Conservation (phyloP, 2,113 vertebrate genomes). For the Climacteris rufus region DNA sequence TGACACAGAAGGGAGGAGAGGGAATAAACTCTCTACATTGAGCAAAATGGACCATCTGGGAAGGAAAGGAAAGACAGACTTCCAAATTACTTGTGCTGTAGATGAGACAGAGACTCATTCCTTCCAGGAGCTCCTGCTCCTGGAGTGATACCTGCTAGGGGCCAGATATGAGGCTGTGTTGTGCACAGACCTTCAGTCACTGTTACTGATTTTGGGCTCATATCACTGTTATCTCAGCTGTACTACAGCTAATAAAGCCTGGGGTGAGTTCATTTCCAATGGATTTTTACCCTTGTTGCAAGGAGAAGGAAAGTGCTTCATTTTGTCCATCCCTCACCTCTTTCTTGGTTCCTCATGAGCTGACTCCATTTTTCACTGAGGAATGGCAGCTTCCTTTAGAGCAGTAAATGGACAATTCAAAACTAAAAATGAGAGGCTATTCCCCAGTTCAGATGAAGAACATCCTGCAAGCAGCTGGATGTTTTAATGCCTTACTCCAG, state of each 20-base stretch:
- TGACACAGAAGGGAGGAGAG: neutral
- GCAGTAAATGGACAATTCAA: neutral
- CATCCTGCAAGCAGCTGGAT: neutral
- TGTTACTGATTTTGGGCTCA: neutral
- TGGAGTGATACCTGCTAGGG: neutral
- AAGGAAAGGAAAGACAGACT: neutral
- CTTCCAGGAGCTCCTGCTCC: neutral
- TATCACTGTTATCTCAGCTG: neutral
- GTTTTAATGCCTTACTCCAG: neutral
- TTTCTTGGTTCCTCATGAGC: neutral
- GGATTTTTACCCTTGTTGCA: neutral
- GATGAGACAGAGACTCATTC: neutral
- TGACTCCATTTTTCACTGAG: neutral
- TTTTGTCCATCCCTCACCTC: neutral
- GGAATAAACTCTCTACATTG: neutral
- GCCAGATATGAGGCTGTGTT: neutral
- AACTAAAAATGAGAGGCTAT: neutral
- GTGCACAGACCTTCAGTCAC: neutral
- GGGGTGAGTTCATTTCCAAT: neutral
- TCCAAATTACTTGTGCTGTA: neutral
- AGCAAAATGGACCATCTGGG: neutral
- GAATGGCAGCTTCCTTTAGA: neutral
- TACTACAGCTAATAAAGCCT: neutral
- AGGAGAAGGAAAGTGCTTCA: neutral
- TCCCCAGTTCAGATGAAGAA: neutral